Evolutionary conservation across 2,888 invertebrate species (phyloP).

Genomic region (Philopedon plagiatum): DNA sequence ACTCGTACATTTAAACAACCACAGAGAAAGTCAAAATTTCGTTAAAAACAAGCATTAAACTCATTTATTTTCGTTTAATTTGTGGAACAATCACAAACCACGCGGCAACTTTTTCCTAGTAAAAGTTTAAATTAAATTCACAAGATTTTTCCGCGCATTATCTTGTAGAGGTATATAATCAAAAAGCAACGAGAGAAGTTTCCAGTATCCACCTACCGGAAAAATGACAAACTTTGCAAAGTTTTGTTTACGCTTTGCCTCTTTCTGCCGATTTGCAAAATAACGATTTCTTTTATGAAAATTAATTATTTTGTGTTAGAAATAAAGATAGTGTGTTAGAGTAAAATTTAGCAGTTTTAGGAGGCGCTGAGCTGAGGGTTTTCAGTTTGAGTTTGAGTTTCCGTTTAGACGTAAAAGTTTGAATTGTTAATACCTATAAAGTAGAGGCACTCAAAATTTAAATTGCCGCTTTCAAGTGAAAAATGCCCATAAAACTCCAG

Average conservation of each 20-base stretch:
- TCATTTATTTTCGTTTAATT: constrained; percentile 35
- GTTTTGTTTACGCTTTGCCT: not conserved
- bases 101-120: not conserved
- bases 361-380: no score
- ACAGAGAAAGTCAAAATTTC: not conserved
- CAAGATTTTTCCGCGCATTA: constrained; percentile 24
- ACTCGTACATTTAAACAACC: constrained; percentile 8
- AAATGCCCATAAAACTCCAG: no score
- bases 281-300: not conserved
- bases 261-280: not conserved
- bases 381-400: no score
- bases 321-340: no score
- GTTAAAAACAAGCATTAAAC: constrained; percentile 10
- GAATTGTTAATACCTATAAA: no score
- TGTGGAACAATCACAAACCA: constrained; percentile 35
- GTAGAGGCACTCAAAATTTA: no score
- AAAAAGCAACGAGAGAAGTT: constrained; percentile 6
- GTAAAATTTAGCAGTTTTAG: no score
- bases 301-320: not conserved
- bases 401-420: no score
- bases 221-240: constrained; percentile 5
- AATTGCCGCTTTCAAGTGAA: no score
- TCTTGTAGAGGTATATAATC: constrained; percentile 19
- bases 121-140: constrained; percentile 34
- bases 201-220: constrained; percentile 9